Percentiles rank a stretch among this genome's conserved stretches.
These are phyloP conservation scores for Triplophysa rosa DNA, from an alignment of 2,113 vertebrate species.

Conservation along the genomic window DNA sequence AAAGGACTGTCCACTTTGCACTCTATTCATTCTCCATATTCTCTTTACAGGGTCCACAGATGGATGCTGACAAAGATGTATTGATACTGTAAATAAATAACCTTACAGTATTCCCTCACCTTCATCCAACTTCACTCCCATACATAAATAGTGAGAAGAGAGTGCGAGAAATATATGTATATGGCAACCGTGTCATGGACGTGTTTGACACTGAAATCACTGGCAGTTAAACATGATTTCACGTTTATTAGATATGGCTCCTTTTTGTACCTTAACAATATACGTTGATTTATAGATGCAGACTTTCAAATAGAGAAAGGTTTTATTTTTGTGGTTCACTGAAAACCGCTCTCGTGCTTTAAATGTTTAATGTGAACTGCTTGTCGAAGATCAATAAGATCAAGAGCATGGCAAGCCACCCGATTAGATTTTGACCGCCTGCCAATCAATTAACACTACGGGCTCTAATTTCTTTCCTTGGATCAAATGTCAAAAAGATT, in stretches of 20 bases:
- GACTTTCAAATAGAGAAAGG: no score
- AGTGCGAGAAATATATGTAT: not conserved
- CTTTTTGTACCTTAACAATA: no score
- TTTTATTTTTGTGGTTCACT: constrained; percentile 16
- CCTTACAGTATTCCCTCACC: constrained; percentile 19
- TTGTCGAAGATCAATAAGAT: constrained; percentile 40
- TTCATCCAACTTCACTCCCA: not conserved
- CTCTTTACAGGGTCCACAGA: constrained; percentile 44
- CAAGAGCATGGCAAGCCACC: constrained; percentile 35
- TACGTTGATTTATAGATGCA: no score
- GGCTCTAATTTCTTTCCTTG: constrained; percentile 41
- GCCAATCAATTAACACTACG: constrained; percentile 35
- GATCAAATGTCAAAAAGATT: constrained; percentile 48
- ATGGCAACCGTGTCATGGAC: not conserved
- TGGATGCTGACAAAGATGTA: constrained; percentile 36
- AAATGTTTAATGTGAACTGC: constrained; percentile 41
- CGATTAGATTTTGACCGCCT: constrained; percentile 51
- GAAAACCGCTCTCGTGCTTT: constrained; percentile 23
- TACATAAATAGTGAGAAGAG: not conserved
- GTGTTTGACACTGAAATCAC: not conserved
- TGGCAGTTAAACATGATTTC: not conserved
- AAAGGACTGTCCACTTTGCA: constrained; percentile 34
- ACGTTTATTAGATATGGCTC: not conserved
- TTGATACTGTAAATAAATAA: constrained; percentile 32
- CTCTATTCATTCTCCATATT: constrained; percentile 37